phyloP scores from a whole-genome alignment of 2,888 invertebrate genomes.

The Teleogryllus oceanicus region DNA sequence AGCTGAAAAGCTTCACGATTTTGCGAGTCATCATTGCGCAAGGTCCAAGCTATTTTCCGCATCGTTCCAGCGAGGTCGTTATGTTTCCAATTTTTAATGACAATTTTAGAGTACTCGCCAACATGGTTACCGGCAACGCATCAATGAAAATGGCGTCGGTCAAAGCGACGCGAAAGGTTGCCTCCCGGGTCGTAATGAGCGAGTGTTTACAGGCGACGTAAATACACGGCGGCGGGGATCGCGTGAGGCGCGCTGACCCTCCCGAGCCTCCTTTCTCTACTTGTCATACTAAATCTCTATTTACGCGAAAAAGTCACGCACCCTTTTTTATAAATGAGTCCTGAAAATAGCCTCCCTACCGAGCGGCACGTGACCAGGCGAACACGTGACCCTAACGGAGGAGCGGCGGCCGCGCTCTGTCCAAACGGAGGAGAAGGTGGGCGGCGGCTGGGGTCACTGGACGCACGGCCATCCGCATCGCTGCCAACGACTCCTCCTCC shows the following conservation, averaged over 20 bases:
- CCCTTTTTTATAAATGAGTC: slow-evolving; percentile 18
- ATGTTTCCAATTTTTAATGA: too few species aligned
- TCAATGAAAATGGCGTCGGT: not conserved
- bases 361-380: not conserved
- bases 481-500: too few species aligned
- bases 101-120: too few species aligned
- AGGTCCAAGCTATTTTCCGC: too few species aligned
- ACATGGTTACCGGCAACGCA: not conserved
- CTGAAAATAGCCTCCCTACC: not conserved
- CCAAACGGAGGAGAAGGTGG: not conserved
- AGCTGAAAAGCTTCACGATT: too few species aligned
- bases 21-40: too few species aligned
- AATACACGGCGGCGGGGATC: not conserved
- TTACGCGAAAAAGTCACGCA: slow-evolving; percentile 18
- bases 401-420: not conserved
- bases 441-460: too few species aligned
- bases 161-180: not conserved
- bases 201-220: slow-evolving; percentile 11
- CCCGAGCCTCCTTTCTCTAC: not conserved
- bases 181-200: not conserved
- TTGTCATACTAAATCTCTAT: slow-evolving; percentile 18
- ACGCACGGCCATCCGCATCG: too few species aligned
- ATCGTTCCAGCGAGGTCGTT: too few species aligned
- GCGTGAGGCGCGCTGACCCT: not conserved
- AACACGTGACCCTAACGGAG: not conserved